Evolutionary conservation across 92 coral and sea anemone genomes (phyloP).

Genomic region (Phenganax marumi): DNA sequence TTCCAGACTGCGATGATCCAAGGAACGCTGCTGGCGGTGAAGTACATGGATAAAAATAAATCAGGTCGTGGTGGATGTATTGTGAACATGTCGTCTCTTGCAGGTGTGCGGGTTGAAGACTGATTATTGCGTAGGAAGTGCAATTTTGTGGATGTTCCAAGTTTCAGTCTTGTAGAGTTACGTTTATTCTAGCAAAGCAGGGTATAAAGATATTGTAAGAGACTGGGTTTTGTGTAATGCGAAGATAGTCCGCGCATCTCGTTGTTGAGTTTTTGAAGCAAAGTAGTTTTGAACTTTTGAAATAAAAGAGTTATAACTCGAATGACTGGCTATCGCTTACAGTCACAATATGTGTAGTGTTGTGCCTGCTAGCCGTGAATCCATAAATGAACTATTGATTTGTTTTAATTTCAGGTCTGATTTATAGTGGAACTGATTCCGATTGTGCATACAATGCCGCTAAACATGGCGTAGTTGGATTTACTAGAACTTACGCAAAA

Average conservation of each 20-base stretch:
- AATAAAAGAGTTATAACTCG: no score
- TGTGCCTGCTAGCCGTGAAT: background rate
- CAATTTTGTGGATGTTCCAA: background rate
- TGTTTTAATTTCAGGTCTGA: background rate
- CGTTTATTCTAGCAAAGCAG: no score
- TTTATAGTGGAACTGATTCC: background rate
- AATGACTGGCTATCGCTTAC: no score
- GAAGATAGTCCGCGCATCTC: no score
- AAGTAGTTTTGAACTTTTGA: no score
- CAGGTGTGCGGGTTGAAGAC: background rate
- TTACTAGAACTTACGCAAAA: constrained; percentile 2
- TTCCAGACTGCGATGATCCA: constrained; percentile 1
- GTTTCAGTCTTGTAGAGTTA: no score
- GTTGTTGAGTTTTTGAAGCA: no score
- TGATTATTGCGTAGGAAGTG: background rate
- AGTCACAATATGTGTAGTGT: no score
- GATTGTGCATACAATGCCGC: background rate
- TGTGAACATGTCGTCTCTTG: background rate
- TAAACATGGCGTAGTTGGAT: constrained; percentile 3
- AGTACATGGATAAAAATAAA: background rate
- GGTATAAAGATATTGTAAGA: no score
- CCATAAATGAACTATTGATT: background rate
- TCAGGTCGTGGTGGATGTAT: background rate
- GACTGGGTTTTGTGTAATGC: no score
- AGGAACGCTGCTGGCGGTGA: background rate